These are phyloP conservation scores for Elaphurus davidianus DNA, from an alignment of 2,113 vertebrate species.

Conservation along the genomic window DNA sequence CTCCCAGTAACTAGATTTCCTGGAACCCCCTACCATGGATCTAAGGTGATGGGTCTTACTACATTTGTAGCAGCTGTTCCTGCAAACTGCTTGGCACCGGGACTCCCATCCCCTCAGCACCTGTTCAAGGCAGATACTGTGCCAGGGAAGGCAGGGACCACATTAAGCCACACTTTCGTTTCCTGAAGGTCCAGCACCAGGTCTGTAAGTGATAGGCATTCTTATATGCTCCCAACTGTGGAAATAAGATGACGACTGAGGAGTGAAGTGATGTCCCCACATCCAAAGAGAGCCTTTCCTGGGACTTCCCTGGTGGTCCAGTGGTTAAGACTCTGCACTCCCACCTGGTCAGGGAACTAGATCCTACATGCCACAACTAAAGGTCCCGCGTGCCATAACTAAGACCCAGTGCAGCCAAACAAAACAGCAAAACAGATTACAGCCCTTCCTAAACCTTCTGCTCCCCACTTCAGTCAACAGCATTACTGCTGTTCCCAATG, in stretches of 20 bases:
- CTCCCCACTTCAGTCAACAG: background rate
- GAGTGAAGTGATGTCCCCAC: background rate
- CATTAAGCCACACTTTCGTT: accelerated
- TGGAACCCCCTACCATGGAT: background rate
- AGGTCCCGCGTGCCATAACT: accelerated
- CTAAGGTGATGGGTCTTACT: background rate
- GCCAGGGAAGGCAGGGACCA: background rate
- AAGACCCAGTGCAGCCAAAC: background rate
- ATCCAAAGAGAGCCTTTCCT: background rate
- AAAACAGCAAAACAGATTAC: background rate
- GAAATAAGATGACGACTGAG: no score
- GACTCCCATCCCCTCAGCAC: background rate
- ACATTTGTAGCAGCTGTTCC: background rate
- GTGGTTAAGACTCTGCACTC: background rate
- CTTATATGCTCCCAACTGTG: accelerated
- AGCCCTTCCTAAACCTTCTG: background rate
- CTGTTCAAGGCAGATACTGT: background rate
- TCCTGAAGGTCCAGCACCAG: background rate
- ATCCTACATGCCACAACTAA: background rate
- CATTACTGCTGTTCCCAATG: accelerated
- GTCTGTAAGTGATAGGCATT: background rate
- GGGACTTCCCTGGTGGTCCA: background rate
- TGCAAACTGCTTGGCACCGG: background rate
- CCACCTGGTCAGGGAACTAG: background rate
- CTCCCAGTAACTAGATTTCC: background rate